phyloP scores from a whole-genome alignment of 2,888 invertebrate species.

The Aspidapion aeneum region DNA sequence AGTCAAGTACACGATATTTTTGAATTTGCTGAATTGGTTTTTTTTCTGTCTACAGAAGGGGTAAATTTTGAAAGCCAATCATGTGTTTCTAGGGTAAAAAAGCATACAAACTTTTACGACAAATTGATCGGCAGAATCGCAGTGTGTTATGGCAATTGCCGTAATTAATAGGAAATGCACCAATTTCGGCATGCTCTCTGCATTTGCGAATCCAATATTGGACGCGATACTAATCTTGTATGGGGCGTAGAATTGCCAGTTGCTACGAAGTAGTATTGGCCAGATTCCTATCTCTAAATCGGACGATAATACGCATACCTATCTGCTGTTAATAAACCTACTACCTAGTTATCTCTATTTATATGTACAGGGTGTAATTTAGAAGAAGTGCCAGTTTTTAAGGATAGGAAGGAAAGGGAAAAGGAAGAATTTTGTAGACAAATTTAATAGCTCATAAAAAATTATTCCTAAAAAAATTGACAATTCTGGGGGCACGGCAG shows the following conservation, averaged over 20 bases:
- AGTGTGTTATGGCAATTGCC: neutral
- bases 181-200: constrained; percentile 41
- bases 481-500: too few relatives aligned
- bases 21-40: too few relatives aligned
- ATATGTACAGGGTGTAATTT: neutral
- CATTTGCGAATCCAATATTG: constrained; percentile 45
- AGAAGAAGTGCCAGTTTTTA: too few relatives aligned
- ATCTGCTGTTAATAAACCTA: constrained; percentile 27
- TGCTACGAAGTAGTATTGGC: constrained; percentile 27
- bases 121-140: neutral
- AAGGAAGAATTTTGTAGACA: too few relatives aligned
- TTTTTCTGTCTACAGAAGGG: too few relatives aligned
- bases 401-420: too few relatives aligned
- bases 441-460: too few relatives aligned
- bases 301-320: constrained; percentile 38
- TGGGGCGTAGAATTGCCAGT: constrained; percentile 36
- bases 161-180: constrained; percentile 45
- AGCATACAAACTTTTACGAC: too few relatives aligned
- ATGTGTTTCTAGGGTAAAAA: too few relatives aligned
- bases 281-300: constrained; percentile 37
- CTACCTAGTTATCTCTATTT: constrained; percentile 11
- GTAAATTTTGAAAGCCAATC: too few relatives aligned
- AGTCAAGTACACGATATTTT: too few relatives aligned
- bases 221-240: constrained; percentile 39
- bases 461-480: too few relatives aligned